These are phyloP conservation scores for Apodemia hepburni DNA, from an alignment of 2,888 invertebrate species.

Conservation along the genomic window DNA sequence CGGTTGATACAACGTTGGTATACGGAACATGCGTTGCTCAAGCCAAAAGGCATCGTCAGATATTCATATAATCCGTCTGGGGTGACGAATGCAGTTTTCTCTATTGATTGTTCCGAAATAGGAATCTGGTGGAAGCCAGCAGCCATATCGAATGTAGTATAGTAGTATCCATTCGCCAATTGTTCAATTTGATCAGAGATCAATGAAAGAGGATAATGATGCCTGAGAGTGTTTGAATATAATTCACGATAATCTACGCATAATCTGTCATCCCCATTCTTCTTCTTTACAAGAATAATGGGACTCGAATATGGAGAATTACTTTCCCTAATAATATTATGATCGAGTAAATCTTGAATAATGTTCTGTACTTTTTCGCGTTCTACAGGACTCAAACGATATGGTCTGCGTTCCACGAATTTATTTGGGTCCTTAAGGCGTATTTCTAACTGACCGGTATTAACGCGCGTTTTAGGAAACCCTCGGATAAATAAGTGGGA, in stretches of 20 bases:
- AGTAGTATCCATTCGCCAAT: slow-evolving; percentile 29
- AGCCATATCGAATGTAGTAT: slow-evolving; percentile 33
- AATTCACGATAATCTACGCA: slow-evolving; percentile 36
- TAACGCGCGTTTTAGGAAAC: slow-evolving; percentile 33
- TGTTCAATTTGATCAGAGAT: slow-evolving; percentile 37
- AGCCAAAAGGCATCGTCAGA: slow-evolving; percentile 38
- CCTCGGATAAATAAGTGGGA: slow-evolving; percentile 35
- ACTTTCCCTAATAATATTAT: slow-evolving; percentile 38
- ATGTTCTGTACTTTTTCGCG: slow-evolving; percentile 36
- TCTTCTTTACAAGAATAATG: slow-evolving; percentile 37
- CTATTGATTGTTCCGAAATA: slow-evolving; percentile 30
- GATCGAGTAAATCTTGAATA: slow-evolving; percentile 34
- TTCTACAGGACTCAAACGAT: slow-evolving; percentile 36
- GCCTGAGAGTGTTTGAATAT: slow-evolving; percentile 32
- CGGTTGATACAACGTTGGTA: slow-evolving; percentile 35
- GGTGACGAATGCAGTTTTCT: slow-evolving; percentile 39
- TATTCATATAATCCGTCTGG: slow-evolving; percentile 40
- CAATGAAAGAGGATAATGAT: slow-evolving; percentile 35
- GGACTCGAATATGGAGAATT: slow-evolving; percentile 40
- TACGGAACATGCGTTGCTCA: slow-evolving; percentile 35
- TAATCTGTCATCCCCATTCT: slow-evolving; percentile 37
- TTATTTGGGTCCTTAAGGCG: slow-evolving; percentile 34
- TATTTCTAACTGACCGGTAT: slow-evolving; percentile 36
- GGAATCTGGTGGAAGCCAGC: slow-evolving; percentile 38
- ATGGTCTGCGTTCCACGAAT: slow-evolving; percentile 37